A percentile compares a stretch with the other conserved stretches of the same genome.
Conservation (phyloP, 2,113 vertebrate genomes). For the Willisornis vidua region DNA sequence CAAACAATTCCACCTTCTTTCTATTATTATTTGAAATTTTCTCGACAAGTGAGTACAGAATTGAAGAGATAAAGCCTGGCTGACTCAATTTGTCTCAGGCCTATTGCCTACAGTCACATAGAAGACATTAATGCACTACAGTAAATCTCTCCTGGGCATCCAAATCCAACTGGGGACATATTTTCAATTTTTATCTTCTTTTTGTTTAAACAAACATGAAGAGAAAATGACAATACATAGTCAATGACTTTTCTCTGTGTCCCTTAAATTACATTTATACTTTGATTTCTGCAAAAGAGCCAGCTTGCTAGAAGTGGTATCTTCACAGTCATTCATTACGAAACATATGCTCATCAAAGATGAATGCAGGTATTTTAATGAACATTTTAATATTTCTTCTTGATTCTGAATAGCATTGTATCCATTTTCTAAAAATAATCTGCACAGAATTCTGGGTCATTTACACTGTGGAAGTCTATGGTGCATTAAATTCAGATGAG, state of each 20-base stretch:
- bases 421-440: neutral
- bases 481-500: neutral
- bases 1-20: neutral
- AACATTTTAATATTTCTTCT: neutral
- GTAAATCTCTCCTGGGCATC: slow-evolving; percentile 13
- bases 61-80: slow-evolving; percentile 19
- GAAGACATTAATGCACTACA: slow-evolving; percentile 15
- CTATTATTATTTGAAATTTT: neutral
- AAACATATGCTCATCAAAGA: neutral
- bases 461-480: neutral
- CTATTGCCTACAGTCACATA: neutral
- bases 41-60: slow-evolving; percentile 25
- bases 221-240: neutral
- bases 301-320: neutral
- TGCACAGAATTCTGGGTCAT: neutral
- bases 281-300: neutral
- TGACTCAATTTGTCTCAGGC: slow-evolving; percentile 38
- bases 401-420: neutral
- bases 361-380: neutral
- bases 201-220: neutral
- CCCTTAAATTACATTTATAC: neutral
- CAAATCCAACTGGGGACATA: neutral
- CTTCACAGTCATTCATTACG: neutral
- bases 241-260: neutral
- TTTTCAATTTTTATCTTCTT: neutral